Evolutionary conservation across 2,113 vertebrate genomes (phyloP), one percentile per base, ranked within the genome.

Genomic region (Xiphophorus couchianus): DNA sequence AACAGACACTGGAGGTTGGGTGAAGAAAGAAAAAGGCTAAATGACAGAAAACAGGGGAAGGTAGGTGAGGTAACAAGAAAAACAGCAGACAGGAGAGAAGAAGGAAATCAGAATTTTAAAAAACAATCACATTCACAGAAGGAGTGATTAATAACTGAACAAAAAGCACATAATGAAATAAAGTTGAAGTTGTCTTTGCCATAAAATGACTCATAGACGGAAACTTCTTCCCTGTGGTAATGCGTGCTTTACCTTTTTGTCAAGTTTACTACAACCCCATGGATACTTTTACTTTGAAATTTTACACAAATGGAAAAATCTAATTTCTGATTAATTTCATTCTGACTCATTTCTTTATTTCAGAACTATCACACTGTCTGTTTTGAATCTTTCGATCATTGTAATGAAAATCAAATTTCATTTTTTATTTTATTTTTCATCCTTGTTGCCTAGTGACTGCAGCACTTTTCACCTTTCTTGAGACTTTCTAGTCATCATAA

Each of bases 1-100:
- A 72, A 89, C 84, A 88, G 82, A 73, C 71, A 22, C 71, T 84
- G 73, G 79, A 86, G 90, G 88, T 91, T 86, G 86, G 73, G 79
- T 74, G 86, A 83, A 75, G 73, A 73, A 63, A 74, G 85, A 87
- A 84, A 80, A 58, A 19, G 71, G 76, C 79, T 71, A 77, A 89
- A 72, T 84, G 86, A 86, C 86, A 86, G 82, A 77, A 87, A 86
- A 81, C 83, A 67, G 77, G 77, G 64, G 70, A 66, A 39, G 77
- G 82, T 77, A 83, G 66, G 51, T 69, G 85, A 84, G 78, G 77
- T 81, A 76, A 83, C 62, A 67, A 74, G 80, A 66, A 63, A 68
- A 54, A 29, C 65, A 69, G 69, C 69, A 48, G 48, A 60, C 67
- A 31, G 62, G 73, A 74, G 68, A 82, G 78, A 80, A 70, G 62